A percentile compares a stretch with the other conserved stretches of the same genome.
phyloP scores from a whole-genome alignment of 2,113 vertebrate genomes.

The Spea multiplicata region DNA sequence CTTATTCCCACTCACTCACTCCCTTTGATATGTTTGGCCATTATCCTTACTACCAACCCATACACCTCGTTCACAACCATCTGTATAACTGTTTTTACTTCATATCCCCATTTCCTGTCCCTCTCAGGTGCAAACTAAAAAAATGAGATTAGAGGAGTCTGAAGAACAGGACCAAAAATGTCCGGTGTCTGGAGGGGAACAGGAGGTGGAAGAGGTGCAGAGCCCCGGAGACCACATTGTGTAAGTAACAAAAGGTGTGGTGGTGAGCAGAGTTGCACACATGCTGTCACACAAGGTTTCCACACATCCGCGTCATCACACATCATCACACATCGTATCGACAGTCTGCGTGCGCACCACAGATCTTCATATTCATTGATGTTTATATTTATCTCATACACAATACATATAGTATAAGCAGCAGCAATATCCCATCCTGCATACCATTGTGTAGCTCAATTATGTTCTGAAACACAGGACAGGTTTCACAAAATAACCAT shows the following conservation, averaged over 20 bases:
- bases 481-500: too few species aligned
- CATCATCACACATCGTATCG: too few species aligned
- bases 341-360: too few species aligned
- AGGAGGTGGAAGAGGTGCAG: slow-evolving; percentile 50
- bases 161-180: slow-evolving; percentile 44
- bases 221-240: slow-evolving; percentile 13
- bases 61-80: neutral
- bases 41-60: neutral
- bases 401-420: too few species aligned
- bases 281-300: too few species aligned
- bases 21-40: neutral
- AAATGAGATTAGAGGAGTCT: slow-evolving; percentile 52
- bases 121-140: slow-evolving; percentile 48
- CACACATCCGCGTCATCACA: too few species aligned
- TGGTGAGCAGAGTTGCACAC: neutral
- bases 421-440: too few species aligned
- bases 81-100: neutral
- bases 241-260: slow-evolving; percentile 2
- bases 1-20: neutral
- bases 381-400: too few species aligned
- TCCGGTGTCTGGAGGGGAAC: slow-evolving; percentile 39
- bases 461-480: too few species aligned
- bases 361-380: too few species aligned
- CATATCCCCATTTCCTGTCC: too few species aligned
- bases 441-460: too few species aligned